These are phyloP conservation scores for Microcaecilia unicolor DNA, from an alignment of 2,797 vertebrate species.

Conservation along the genomic window DNA sequence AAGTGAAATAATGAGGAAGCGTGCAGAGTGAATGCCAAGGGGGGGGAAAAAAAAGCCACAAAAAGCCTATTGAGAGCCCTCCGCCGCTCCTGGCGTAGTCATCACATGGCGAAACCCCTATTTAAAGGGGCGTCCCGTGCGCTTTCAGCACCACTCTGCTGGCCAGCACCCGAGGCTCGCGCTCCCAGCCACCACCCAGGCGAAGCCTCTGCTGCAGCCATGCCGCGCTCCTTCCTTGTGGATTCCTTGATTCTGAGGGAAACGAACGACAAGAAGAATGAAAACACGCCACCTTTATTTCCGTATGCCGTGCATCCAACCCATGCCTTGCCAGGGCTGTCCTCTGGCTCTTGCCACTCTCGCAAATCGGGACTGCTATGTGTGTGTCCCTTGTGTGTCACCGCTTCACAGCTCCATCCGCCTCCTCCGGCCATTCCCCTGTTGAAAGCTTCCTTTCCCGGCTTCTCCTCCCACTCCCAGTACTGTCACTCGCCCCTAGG, in stretches of 20 bases:
- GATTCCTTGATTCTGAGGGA: constrained; percentile 95
- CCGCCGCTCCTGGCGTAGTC: constrained; percentile 75
- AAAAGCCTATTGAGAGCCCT: constrained; percentile 92
- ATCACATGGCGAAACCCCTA: constrained; percentile 88
- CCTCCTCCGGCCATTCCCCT: constrained; percentile 81
- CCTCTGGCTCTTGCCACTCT: constrained; percentile 81
- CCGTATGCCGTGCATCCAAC: constrained; percentile 86
- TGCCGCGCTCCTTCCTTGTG: constrained; percentile 96
- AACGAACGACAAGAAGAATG: constrained; percentile 70
- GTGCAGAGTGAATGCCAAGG: constrained; percentile 97
- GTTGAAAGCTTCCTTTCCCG: constrained; percentile 86
- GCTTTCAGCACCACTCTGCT: constrained; percentile 91
- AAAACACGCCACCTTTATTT: constrained; percentile 75
- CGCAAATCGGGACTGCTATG: constrained; percentile 90
- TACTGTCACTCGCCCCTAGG: constrained; percentile 84
- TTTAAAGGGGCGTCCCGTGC: constrained; percentile 70
- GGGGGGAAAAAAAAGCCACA: constrained; percentile 96
- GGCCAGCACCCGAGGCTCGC: constrained; percentile 64
- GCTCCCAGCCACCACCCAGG: neutral
- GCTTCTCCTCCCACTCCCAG: constrained; percentile 84
- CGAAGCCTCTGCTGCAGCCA: constrained; percentile 20
- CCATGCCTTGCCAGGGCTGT: constrained; percentile 76
- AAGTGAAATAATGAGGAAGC: constrained; percentile 99
- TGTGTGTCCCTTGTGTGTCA: constrained; percentile 90
- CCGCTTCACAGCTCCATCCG: constrained; percentile 85